phyloP scores from a whole-genome alignment of 2,797 vertebrate genomes.

The Sarcophilus harrisii region DNA sequence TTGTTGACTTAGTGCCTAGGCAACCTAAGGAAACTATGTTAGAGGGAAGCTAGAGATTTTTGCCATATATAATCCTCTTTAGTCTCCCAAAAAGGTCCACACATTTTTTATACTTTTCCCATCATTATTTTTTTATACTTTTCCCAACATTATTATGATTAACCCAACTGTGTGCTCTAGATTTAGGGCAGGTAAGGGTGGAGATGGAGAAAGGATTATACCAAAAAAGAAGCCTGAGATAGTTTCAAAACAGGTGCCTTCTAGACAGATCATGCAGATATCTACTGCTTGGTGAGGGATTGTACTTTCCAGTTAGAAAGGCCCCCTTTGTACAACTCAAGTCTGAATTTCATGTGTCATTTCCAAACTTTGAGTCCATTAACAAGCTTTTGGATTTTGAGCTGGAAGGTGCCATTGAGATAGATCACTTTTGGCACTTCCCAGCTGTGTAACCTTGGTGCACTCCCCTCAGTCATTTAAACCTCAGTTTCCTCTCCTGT shows the following conservation, averaged over 20 bases:
- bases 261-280: neutral
- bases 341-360: neutral
- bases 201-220: neutral
- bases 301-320: neutral
- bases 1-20: neutral
- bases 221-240: neutral
- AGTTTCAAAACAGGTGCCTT: neutral
- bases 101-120: slow-evolving; percentile 15
- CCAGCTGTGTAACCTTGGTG: neutral
- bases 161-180: neutral
- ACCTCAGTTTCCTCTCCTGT: neutral
- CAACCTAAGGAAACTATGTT: neutral
- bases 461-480: neutral
- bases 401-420: neutral
- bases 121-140: slow-evolving; percentile 11
- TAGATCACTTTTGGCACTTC: neutral
- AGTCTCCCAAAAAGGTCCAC: slow-evolving; percentile 16
- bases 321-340: neutral
- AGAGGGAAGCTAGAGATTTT: slow-evolving; percentile 10
- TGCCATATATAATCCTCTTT: slow-evolving; percentile 30
- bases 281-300: neutral
- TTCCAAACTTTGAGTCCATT: neutral
- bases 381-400: neutral
- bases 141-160: slow-evolving; percentile 14
- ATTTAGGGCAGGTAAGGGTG: neutral